phyloP scores from a whole-genome alignment of 1,140 invertebrate species.

The Drosophila tristis region DNA sequence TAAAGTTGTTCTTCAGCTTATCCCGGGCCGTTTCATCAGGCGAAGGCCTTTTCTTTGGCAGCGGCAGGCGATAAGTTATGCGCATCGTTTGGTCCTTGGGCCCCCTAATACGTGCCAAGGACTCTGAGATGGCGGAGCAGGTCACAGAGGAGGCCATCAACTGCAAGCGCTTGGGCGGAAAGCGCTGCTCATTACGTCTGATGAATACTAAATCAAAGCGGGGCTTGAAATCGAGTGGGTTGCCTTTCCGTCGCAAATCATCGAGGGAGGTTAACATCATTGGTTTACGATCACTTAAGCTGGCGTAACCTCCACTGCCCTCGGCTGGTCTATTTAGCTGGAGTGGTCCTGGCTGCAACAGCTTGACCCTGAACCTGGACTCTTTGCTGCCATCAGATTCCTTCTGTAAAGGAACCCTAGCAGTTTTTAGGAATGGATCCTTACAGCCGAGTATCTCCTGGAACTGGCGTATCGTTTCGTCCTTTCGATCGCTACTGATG shows the following conservation, averaged over 20 bases:
- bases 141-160: not conserved
- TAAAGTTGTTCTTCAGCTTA: not conserved
- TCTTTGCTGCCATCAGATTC: not conserved
- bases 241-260: slow-evolving; percentile 9
- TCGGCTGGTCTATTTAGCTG: slow-evolving; percentile 2
- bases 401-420: not conserved
- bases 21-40: not conserved
- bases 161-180: not conserved
- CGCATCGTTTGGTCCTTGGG: not conserved
- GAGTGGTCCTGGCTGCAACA: slow-evolving; percentile 3
- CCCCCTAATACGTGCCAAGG: slow-evolving; percentile 35
- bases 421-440: no score
- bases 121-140: slow-evolving; percentile 1
- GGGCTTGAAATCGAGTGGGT: slow-evolving; percentile 7
- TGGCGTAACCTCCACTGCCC: not conserved
- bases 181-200: no score
- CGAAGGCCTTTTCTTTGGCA: not conserved
- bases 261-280: slow-evolving; percentile 15
- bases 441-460: slow-evolving; percentile 7
- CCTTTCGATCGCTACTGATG: not conserved
- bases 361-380: not conserved
- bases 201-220: not conserved
- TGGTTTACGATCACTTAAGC: not conserved
- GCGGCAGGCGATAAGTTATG: slow-evolving; percentile 3
- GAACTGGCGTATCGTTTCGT: not conserved